Percentiles rank a stretch among this genome's conserved stretches.
Evolutionary conservation across 2,888 invertebrate species (phyloP).

Genomic region (Parelbella ahira): DNA sequence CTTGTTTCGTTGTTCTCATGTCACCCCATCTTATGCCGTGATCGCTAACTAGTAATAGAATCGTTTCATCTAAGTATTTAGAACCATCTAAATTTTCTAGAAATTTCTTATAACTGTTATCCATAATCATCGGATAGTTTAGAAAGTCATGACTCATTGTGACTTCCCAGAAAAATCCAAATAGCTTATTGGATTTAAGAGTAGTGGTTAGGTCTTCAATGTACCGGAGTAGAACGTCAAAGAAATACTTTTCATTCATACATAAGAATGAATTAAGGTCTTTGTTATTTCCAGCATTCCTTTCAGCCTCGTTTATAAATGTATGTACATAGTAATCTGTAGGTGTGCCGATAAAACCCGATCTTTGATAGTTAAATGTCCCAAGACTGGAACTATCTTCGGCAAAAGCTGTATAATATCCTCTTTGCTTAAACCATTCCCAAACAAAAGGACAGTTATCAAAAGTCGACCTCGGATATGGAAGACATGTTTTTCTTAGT

Average conservation of each 20-base stretch:
- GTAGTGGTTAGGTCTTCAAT: conserved; percentile 80
- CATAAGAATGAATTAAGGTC: conserved; percentile 83
- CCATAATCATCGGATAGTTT: conserved; percentile 86
- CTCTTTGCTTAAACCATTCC: conserved; percentile 85
- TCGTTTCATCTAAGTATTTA: conserved; percentile 82
- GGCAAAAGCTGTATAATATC: conserved; percentile 87
- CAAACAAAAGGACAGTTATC: conserved; percentile 90
- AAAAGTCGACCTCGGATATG: conserved; percentile 70
- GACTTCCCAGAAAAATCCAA: conserved; percentile 90
- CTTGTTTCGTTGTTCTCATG: conserved; percentile 88
- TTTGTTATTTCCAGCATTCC: conserved; percentile 80
- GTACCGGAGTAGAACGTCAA: conserved; percentile 85
- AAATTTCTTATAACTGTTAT: conserved; percentile 80
- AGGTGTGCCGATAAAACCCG: conserved; percentile 85
- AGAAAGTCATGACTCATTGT: conserved; percentile 90
- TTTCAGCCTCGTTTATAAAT: conserved; percentile 81
- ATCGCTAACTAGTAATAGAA: conserved; percentile 89
- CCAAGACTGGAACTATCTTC: conserved; percentile 89
- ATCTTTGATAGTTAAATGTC: conserved; percentile 86
- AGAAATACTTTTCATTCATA: conserved; percentile 82
- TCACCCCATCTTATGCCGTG: conserved; percentile 93
- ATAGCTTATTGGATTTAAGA: conserved; percentile 80
- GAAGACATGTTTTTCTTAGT: conserved; percentile 80
- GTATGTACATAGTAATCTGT: conserved; percentile 91
- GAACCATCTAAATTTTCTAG: conserved; percentile 69